phyloP scores from a whole-genome alignment of 2,113 vertebrate genomes.

The Erythrocercus mccallii region DNA sequence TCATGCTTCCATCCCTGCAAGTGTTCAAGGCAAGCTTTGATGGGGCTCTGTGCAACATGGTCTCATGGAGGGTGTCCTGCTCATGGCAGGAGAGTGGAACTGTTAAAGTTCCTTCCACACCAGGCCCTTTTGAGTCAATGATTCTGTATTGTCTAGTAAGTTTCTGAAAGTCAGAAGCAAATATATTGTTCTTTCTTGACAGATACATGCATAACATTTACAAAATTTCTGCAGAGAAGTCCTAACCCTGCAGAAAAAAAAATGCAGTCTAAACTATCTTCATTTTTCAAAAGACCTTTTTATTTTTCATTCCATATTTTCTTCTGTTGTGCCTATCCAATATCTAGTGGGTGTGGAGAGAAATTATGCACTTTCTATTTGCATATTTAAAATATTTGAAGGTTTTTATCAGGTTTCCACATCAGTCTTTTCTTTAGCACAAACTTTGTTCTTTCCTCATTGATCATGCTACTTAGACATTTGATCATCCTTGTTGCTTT shows the following conservation, averaged over 20 bases:
- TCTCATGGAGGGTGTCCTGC: not conserved
- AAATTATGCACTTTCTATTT: not conserved
- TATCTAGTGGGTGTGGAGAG: not conserved
- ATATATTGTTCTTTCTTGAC: not conserved
- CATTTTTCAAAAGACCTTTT: not conserved
- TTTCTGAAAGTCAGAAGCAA: not conserved
- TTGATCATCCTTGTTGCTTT: slow-evolving; percentile 54
- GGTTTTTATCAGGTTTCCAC: not conserved
- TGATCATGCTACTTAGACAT: slow-evolving; percentile 22
- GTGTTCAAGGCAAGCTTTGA: not conserved
- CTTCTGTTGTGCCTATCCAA: not conserved
- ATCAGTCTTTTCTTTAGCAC: not conserved
- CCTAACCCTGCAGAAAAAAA: not conserved
- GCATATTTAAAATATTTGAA: not conserved
- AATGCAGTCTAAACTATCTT: not conserved
- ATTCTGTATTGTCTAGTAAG: not conserved
- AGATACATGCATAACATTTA: fast-evolving
- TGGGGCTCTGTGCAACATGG: not conserved
- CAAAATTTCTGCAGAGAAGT: not conserved
- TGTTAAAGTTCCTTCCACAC: not conserved
- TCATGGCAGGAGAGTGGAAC: not conserved
- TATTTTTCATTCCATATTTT: not conserved
- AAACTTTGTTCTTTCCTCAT: slow-evolving; percentile 10
- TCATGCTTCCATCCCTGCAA: not conserved
- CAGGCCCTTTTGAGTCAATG: too few relatives aligned